Percentiles rank a stretch among this genome's conserved stretches.
Evolutionary conservation across 2,113 vertebrate species (phyloP).

Genomic region (Pyrgilauda ruficollis): DNA sequence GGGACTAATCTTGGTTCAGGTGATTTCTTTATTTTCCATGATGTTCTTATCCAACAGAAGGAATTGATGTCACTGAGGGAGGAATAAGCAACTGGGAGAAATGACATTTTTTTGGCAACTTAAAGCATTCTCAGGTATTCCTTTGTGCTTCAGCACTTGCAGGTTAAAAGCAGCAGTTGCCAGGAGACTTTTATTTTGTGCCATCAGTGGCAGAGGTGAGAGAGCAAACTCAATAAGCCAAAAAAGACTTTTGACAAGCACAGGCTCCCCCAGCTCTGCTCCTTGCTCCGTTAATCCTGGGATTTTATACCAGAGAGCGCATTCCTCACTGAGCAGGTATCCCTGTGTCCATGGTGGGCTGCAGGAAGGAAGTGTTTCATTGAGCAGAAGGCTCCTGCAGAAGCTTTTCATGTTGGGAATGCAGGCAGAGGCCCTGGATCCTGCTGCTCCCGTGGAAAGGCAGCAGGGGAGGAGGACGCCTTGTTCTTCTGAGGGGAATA

Average conservation of each 20-base stretch:
- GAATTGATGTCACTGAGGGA: not conserved
- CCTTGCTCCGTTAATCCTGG: not conserved
- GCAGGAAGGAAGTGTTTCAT: constrained; percentile 37
- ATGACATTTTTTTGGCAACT: not conserved
- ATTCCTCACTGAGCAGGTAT: not conserved
- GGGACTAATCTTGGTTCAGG: not conserved
- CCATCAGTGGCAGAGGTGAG: not conserved
- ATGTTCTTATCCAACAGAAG: not conserved
- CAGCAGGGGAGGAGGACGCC: not conserved
- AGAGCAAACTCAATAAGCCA: not conserved
- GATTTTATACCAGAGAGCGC: not conserved
- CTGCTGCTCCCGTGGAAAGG: constrained; percentile 1
- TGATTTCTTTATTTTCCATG: not conserved
- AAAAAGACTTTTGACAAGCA: not conserved
- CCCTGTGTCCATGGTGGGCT: not conserved
- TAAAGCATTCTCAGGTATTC: not conserved
- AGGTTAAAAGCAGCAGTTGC: not conserved
- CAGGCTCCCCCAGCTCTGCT: not conserved
- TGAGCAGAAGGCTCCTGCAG: not conserved
- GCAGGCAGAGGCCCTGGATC: not conserved
- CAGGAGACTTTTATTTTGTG: not conserved
- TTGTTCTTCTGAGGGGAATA: constrained; percentile 35
- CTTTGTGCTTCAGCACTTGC: not conserved
- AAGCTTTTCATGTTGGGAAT: not conserved
- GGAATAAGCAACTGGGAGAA: not conserved